Evolutionary conservation across 2,888 invertebrate genomes (phyloP).

Genomic region (Lasioglossum zephyrum): DNA sequence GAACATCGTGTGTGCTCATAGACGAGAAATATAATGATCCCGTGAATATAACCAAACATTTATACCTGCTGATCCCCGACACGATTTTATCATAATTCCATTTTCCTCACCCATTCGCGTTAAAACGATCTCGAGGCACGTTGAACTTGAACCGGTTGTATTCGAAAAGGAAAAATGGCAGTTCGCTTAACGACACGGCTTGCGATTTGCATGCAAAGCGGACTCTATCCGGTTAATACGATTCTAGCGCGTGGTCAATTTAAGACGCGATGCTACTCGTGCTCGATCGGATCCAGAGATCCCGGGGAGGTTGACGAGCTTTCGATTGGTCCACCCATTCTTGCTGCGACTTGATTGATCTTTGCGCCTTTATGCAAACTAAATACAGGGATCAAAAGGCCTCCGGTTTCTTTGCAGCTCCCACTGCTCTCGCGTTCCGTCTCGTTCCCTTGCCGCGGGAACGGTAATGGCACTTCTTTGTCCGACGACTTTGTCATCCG

Average conservation of each 20-base stretch:
- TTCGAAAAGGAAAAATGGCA: background rate
- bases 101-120: no score
- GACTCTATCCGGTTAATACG: conserved; percentile 41
- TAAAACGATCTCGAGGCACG: no score
- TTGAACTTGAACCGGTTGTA: background rate
- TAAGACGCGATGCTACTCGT: conserved; percentile 1
- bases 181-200: background rate
- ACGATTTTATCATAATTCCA: background rate
- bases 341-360: conserved; percentile 65
- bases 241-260: conserved; percentile 46
- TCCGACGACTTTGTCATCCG: background rate
- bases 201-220: conserved; percentile 38
- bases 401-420: conserved; percentile 1
- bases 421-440: conserved; percentile 36
- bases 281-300: conserved; percentile 1
- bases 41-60: background rate
- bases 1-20: background rate
- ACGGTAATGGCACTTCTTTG: conserved; percentile 53
- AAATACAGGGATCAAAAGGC: conserved; percentile 61
- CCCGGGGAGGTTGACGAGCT: background rate
- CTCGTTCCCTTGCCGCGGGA: conserved; percentile 47
- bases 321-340: background rate
- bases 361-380: conserved; percentile 70
- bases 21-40: background rate
- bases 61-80: background rate